Evolutionary conservation across 2,113 vertebrate genomes (phyloP).

Genomic region (Pseudopodoces humilis): DNA sequence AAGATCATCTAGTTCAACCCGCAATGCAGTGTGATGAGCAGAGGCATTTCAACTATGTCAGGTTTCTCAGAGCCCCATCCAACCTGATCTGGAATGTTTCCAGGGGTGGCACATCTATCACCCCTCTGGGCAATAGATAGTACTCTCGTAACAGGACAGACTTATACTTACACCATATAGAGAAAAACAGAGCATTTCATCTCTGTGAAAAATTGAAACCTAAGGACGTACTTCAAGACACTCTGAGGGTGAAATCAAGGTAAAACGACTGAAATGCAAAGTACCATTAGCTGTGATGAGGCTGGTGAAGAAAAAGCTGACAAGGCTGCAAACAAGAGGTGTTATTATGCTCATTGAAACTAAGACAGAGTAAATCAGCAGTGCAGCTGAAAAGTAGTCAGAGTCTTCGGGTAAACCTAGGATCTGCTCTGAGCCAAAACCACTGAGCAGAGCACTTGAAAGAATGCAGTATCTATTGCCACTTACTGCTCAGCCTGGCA

Average conservation of each 20-base stretch:
- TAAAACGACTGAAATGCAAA: neutral
- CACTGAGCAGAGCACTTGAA: neutral
- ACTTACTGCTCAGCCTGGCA: neutral
- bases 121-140: neutral
- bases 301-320: neutral
- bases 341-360: neutral
- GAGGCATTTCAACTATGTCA: neutral
- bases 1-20: neutral
- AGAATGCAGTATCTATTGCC: neutral
- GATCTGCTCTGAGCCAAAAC: neutral
- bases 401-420: slow-evolving; percentile 3
- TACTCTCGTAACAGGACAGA: neutral
- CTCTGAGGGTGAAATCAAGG: neutral
- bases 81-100: neutral
- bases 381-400: neutral
- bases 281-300: neutral
- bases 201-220: neutral
- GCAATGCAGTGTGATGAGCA: neutral
- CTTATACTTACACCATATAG: neutral
- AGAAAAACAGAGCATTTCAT: neutral
- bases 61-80: neutral
- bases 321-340: neutral
- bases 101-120: neutral
- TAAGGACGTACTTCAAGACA: neutral
- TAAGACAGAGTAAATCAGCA: slow-evolving; percentile 1